Conservation (phyloP, 2,113 vertebrate genomes). For the Protomyctophum bolini region DNA sequence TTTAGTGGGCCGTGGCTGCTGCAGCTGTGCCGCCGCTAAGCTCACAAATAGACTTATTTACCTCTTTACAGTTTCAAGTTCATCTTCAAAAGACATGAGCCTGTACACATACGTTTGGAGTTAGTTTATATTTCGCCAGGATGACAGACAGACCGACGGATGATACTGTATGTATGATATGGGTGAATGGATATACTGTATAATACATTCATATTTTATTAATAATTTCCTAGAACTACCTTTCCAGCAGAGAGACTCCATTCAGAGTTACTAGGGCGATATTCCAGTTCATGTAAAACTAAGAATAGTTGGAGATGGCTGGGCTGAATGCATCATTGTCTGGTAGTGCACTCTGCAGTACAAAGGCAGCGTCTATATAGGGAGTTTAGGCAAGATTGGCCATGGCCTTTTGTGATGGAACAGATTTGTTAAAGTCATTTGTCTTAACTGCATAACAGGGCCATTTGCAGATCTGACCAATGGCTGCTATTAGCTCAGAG, state of each 20-base stretch:
- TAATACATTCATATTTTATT: no score
- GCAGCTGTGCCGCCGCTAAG: slow-evolving; percentile 51
- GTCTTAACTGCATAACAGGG: slow-evolving; percentile 20
- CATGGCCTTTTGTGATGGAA: slow-evolving; percentile 21
- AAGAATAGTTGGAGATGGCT: slow-evolving; percentile 51
- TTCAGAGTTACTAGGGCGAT: slow-evolving; percentile 28
- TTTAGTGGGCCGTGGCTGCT: slow-evolving; percentile 42
- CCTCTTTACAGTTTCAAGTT: slow-evolving; percentile 4
- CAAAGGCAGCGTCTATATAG: slow-evolving; percentile 11
- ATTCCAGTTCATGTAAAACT: slow-evolving; percentile 41
- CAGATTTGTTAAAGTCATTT: slow-evolving; percentile 49
- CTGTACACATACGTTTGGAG: not conserved
- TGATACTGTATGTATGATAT: not conserved
- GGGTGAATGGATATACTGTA: not conserved
- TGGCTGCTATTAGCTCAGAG: slow-evolving; percentile 21
- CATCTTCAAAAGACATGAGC: slow-evolving; percentile 19
- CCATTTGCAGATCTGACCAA: slow-evolving; percentile 28
- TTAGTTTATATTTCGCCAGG: not conserved
- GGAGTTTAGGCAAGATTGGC: slow-evolving; percentile 42
- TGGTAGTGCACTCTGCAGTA: slow-evolving; percentile 33
- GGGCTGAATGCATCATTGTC: slow-evolving; percentile 58
- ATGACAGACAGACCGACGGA: not conserved
- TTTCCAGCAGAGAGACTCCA: no score
- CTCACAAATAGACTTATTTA: slow-evolving; percentile 6
- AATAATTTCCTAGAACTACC: no score